Conservation (phyloP, 2,113 vertebrate genomes). For the Haemorhous mexicanus region DNA sequence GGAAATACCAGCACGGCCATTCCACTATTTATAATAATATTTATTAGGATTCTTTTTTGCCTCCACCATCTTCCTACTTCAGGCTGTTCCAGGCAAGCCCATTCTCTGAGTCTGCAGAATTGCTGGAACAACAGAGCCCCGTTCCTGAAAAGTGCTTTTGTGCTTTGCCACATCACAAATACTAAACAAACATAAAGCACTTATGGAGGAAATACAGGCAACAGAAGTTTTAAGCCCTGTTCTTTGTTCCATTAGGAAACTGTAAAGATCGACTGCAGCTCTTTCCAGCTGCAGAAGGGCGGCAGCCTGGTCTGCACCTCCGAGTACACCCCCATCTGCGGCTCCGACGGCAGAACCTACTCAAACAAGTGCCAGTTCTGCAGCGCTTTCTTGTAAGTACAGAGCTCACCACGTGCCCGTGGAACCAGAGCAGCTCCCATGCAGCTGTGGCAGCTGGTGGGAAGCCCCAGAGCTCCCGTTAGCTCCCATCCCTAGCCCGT, state of each 20-base stretch:
- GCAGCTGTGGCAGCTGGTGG: neutral
- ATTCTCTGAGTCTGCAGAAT: neutral
- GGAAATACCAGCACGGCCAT: neutral
- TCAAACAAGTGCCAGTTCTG: constrained; percentile 53
- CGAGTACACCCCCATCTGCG: constrained; percentile 37
- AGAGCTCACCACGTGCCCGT: rapidly evolving
- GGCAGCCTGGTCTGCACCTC: neutral
- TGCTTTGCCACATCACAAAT: neutral
- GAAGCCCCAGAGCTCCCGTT: neutral
- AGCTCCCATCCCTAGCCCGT: neutral
- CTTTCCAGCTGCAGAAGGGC: neutral
- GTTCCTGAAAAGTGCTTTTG: neutral
- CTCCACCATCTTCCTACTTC: neutral
- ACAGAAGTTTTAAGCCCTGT: neutral
- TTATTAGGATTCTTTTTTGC: neutral
- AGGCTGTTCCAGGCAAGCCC: neutral
- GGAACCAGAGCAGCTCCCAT: neutral
- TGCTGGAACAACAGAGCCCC: neutral
- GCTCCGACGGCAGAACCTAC: constrained; percentile 62
- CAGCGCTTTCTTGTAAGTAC: neutral
- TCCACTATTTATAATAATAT: neutral
- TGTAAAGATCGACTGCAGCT: neutral
- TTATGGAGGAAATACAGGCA: neutral
- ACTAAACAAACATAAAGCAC: neutral
- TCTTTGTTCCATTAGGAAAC: neutral